These are phyloP conservation scores for Marmota flaviventris DNA, from an alignment of 2,113 vertebrate species.

Conservation along the genomic window DNA sequence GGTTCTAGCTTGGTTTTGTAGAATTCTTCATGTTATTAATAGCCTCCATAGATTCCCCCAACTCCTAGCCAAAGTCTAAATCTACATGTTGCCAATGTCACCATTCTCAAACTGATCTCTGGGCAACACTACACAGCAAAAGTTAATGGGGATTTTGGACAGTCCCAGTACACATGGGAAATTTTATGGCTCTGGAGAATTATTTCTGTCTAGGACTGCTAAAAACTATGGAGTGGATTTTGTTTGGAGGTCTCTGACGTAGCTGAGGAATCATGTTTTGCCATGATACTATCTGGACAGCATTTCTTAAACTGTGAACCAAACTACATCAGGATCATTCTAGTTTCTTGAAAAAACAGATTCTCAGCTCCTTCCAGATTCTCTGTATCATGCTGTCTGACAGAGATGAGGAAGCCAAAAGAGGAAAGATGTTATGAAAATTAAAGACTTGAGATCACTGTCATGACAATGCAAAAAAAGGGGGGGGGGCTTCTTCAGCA, in stretches of 20 bases:
- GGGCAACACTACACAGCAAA: background rate
- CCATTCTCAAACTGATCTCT: background rate
- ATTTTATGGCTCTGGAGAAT: background rate
- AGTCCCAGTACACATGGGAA: background rate
- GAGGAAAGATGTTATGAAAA: background rate
- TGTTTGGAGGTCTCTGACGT: background rate
- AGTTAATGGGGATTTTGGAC: background rate
- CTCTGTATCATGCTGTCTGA: background rate
- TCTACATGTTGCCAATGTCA: background rate
- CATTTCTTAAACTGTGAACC: background rate
- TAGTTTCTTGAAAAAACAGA: background rate
- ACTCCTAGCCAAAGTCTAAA: background rate
- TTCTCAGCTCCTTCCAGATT: background rate
- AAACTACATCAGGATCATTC: background rate
- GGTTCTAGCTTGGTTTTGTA: background rate
- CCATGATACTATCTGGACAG: background rate
- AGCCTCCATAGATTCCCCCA: background rate
- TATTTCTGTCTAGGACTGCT: background rate
- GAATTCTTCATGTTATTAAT: background rate
- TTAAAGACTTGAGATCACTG: background rate
- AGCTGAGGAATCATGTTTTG: background rate
- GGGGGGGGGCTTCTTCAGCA: background rate
- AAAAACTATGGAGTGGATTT: background rate
- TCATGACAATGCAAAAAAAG: background rate
- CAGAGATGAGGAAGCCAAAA: background rate